Percentiles rank a stretch among this genome's conserved stretches.
These are phyloP conservation scores for Chromobotia macracanthus DNA, from an alignment of 2,797 vertebrate genomes.

Conservation along the genomic window DNA sequence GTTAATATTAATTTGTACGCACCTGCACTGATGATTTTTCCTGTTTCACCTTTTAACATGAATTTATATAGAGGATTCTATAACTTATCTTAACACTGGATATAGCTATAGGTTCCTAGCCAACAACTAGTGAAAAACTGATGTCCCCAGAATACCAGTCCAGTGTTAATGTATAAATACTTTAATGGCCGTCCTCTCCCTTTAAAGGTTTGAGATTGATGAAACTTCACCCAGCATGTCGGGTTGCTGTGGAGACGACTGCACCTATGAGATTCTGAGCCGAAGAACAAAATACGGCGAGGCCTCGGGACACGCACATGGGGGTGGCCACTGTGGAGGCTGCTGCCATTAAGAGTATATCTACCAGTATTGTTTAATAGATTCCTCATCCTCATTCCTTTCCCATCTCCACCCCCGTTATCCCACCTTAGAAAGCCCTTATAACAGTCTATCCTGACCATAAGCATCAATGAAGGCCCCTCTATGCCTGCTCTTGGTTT, in stretches of 20 bases:
- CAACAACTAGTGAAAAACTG: background rate
- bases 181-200: background rate
- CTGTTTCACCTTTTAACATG: background rate
- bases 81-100: background rate
- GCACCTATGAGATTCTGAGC: conserved; percentile 93
- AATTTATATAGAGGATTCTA: conserved; percentile 4
- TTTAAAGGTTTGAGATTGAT: conserved; percentile 87
- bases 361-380: conserved; percentile 39
- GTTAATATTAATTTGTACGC: too few relatives aligned
- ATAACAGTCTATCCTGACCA: conserved; percentile 26
- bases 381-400: conserved; percentile 45
- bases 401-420: conserved; percentile 21
- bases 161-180: too few relatives aligned
- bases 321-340: conserved; percentile 86
- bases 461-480: conserved; percentile 33
- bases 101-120: background rate
- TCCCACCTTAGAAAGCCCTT: conserved; percentile 43
- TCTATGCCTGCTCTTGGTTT: conserved; percentile 49
- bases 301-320: conserved; percentile 82
- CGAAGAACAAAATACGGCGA: conserved; percentile 91
- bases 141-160: background rate
- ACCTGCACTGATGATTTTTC: too few relatives aligned
- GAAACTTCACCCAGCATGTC: conserved; percentile 91
- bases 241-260: conserved; percentile 91
- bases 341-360: conserved; percentile 83